Percentiles rank a stretch among this genome's conserved stretches.
Conservation (phyloP, 2,888 invertebrate genomes). For the Lagria hirta region DNA sequence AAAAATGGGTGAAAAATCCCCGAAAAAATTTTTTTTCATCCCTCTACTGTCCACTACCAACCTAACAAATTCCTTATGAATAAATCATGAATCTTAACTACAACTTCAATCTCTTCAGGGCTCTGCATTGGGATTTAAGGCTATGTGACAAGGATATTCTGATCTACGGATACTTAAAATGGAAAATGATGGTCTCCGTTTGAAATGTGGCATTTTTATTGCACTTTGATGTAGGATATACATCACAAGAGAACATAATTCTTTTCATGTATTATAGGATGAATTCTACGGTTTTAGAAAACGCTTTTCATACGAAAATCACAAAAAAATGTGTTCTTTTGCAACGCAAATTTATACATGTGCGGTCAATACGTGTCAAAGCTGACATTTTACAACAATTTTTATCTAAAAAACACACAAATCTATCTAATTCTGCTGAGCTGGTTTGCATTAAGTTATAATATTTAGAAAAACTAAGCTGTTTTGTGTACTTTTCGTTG, state of each 20-base stretch:
- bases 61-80: slow-evolving; percentile 38
- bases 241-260: slow-evolving; percentile 37
- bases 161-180: slow-evolving; percentile 41
- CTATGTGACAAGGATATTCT: slow-evolving; percentile 35
- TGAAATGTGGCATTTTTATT: slow-evolving; percentile 45
- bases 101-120: slow-evolving; percentile 36
- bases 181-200: slow-evolving; percentile 44
- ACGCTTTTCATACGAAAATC: slow-evolving; percentile 9
- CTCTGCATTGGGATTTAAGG: slow-evolving; percentile 29
- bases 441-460: too few relatives aligned
- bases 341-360: too few relatives aligned
- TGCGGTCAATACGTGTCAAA: too few relatives aligned
- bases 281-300: slow-evolving; percentile 15
- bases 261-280: slow-evolving; percentile 34
- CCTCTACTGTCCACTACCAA: slow-evolving; percentile 34
- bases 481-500: too few relatives aligned
- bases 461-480: too few relatives aligned
- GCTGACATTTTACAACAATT: too few relatives aligned
- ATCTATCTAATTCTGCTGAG: too few relatives aligned
- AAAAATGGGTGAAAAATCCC: too few relatives aligned
- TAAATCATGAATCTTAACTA: slow-evolving; percentile 39
- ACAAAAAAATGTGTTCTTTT: too few relatives aligned
- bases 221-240: slow-evolving; percentile 43
- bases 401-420: too few relatives aligned
- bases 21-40: slow-evolving; percentile 1